phyloP scores from a whole-genome alignment of 2,113 vertebrate genomes.

The Myotis davidii region DNA sequence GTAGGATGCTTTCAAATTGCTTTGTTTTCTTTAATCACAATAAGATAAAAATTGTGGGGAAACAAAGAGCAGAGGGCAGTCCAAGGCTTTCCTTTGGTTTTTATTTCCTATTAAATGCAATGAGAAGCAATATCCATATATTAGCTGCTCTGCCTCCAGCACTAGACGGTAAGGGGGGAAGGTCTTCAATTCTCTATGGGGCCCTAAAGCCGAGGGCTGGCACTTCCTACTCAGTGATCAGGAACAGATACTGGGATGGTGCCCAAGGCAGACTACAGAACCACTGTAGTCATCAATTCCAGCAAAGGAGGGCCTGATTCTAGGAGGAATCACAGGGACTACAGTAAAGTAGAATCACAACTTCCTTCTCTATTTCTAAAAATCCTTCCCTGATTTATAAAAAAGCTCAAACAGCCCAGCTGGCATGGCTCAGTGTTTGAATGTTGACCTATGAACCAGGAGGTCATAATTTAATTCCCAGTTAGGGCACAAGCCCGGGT shows the following conservation, averaged over 20 bases:
- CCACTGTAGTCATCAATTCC: accelerated
- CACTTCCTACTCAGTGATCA: background rate
- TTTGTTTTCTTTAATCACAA: slow-evolving; percentile 8
- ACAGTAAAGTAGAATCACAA: background rate
- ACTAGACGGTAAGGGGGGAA: background rate
- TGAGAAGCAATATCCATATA: background rate
- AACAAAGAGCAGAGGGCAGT: background rate
- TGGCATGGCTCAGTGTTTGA: no score
- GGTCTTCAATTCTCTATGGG: background rate
- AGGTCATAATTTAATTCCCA: no score
- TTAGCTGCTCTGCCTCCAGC: background rate
- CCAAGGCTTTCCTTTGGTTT: background rate
- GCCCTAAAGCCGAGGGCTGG: background rate
- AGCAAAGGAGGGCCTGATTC: background rate
- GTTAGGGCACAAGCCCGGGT: no score
- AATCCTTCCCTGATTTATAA: background rate
- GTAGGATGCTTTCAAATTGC: background rate
- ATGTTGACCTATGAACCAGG: no score
- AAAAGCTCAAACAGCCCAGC: background rate
- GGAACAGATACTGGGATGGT: background rate
- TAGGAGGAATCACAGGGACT: background rate
- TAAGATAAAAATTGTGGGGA: slow-evolving; percentile 28
- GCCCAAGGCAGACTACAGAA: background rate
- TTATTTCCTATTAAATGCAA: background rate
- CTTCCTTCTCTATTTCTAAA: background rate